phyloP scores from a whole-genome alignment of 2,113 vertebrate species.

The Hemiprocne comata region DNA sequence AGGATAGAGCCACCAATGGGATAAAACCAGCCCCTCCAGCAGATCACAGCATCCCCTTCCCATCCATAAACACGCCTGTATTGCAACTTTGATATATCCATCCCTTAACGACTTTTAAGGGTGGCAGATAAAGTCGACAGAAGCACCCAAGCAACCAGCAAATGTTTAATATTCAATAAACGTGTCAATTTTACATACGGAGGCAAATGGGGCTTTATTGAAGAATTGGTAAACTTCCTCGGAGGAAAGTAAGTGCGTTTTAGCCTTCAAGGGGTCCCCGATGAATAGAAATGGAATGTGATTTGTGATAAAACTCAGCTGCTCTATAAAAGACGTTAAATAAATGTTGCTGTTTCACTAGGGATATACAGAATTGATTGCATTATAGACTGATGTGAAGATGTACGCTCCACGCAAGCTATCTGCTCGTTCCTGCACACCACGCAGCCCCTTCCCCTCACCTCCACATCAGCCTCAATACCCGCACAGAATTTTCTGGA shows the following conservation, averaged over 20 bases:
- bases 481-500: conserved; percentile 46
- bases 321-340: conserved; percentile 87
- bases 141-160: conserved; percentile 7
- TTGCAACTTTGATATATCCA: conserved; percentile 18
- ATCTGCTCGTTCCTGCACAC: not conserved
- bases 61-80: not conserved
- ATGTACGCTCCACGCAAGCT: conserved; percentile 65
- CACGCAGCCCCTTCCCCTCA: not conserved
- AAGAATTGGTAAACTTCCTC: conserved; percentile 84
- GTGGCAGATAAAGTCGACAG: conserved; percentile 39
- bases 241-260: conserved; percentile 83
- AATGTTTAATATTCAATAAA: conserved; percentile 84
- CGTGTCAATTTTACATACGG: conserved; percentile 81
- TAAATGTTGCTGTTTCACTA: conserved; percentile 84
- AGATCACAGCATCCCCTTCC: not conserved
- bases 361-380: conserved; percentile 76
- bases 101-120: conserved; percentile 57
- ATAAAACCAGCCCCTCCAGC: not conserved
- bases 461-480: not conserved
- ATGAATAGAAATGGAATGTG: conserved; percentile 82
- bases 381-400: conserved; percentile 79
- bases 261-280: conserved; percentile 81
- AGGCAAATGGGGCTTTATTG: conserved; percentile 82
- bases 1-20: not conserved
- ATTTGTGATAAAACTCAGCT: conserved; percentile 87